Base-by-base conservation (phyloP, 2,113 vertebrate genomes). In the Procapra przewalskii region DNA sequence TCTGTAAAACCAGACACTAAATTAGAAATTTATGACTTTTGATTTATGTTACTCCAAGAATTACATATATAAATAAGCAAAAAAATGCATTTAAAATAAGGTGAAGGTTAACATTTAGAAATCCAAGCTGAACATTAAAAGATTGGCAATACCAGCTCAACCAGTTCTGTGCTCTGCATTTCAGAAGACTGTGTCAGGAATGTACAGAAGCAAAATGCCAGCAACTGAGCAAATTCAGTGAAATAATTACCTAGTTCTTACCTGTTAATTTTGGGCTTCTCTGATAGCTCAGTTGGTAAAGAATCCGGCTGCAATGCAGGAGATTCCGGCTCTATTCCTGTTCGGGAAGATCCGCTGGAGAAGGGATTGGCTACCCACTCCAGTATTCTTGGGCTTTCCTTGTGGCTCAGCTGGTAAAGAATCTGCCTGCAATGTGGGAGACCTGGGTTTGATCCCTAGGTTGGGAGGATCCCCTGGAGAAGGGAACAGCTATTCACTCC, bases 1-100 rank as follows among this genome's bases (percentile, higher is more conserved):
- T 92, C 93, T 98, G 40, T 98, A 99, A 98, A 98, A 98, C 88
- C 96, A 97, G 91, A 85, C 75, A 97, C 27, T 97, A 97, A 98
- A 98, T 98, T 97, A 95, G 55, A 98, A 98, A 62, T 95, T 60
- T 97, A 90, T 93, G 92, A 54, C 59, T 97, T 95, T 96, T 98
- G 95, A 87, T 94, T 98, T 97, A 93, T 93, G 52, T 94, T 97
- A 85, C 86, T 97, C 93, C 67, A 96, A 97, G 40, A 84, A 84
- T 95, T 97, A 45, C 3, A 57, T 80, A 97, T 86, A 88, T 95
- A 98, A 97, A 86, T 82, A 97, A 98, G 64, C 19, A 98, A 82
- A 89, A 12, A 98, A 94, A 90, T 96, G 43, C 80, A 84, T 95
- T 98, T 80, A 97, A 95, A 29, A 98, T 98, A 81, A 98, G 55